Evolutionary conservation across 1,140 invertebrate genomes (phyloP), one percentile per base, ranked within the genome.

Genomic region (Heliconius nattereri): DNA sequence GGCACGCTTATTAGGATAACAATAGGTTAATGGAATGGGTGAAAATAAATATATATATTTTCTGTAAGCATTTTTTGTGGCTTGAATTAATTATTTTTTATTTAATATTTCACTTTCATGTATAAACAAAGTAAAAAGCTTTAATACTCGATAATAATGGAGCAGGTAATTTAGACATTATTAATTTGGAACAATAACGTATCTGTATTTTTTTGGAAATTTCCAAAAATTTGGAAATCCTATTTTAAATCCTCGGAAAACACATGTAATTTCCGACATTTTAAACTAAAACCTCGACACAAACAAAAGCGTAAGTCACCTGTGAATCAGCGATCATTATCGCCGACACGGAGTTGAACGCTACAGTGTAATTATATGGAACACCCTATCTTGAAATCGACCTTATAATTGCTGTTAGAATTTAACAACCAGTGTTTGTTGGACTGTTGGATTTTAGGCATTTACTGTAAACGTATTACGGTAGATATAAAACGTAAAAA

Each of bases 331-430:
- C 60, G 73, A 75, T 74, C 54, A 37, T 73, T 74, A 74, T 79
- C 78, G 20, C 32, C 40, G 37, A n/a, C 66, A 80, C 78, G 78
- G 74, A 75, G 76, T 80, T 32, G 74, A 71, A 45, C 71, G 70
- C 57, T 54, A 71, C 60, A n/a, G 49, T 72, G 66, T 80, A 80
- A 80, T 80, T 80, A 80, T 45, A 76, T 71, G 23, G 49, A 72
- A 80, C 76, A 66, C 71, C 49, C 75, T 80, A 80, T 76, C 79
- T 76, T 57, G 37, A 80, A 76, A 80, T 76, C 75, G 49, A 73
- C 71, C 70, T 71, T 52, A 76, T 66, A 80, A 80, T 37, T 40
- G 37, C 40, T 75, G 79, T 73, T 71, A 57, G 35, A 66, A 75
- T 73, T 32, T 26, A 26, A 29, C 20, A 20, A 73, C 79, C 79